A percentile compares a stretch with the other conserved stretches of the same genome.
Conservation (phyloP, 2,113 vertebrate species). For the Notechis scutatus region DNA sequence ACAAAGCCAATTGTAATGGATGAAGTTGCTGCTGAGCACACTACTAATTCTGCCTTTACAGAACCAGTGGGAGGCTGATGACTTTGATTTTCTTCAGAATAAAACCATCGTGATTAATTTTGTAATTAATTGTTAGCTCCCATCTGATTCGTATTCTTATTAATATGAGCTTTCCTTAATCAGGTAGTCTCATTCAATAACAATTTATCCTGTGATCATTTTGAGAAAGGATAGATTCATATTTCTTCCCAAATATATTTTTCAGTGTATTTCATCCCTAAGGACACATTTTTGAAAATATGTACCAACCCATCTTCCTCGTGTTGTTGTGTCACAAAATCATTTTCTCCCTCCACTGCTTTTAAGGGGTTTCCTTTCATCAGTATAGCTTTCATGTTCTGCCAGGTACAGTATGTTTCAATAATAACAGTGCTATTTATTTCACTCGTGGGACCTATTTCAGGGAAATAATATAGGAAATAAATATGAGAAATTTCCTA, state of each 20-base stretch:
- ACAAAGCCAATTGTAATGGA: neutral
- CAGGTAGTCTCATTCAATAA: neutral
- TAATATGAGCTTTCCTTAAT: neutral
- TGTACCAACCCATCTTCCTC: neutral
- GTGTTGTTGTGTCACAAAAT: neutral
- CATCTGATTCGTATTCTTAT: neutral
- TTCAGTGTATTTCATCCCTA: neutral
- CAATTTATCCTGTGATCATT: neutral
- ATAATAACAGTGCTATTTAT: neutral
- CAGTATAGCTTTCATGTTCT: neutral
- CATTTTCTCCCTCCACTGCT: neutral
- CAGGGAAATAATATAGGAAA: neutral
- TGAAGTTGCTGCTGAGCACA: neutral
- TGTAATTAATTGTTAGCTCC: neutral
- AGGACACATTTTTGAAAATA: neutral
- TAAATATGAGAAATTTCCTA: neutral
- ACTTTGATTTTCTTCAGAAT: neutral
- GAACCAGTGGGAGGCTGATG: neutral
- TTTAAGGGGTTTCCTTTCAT: neutral
- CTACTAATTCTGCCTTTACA: neutral
- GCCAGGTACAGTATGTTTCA: neutral
- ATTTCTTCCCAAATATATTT: neutral
- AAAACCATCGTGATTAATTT: neutral
- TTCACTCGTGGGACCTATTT: neutral
- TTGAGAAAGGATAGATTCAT: neutral